Evolutionary conservation across 1,140 invertebrate species (phyloP).

Genomic region (Ctenoplectra terminalis): DNA sequence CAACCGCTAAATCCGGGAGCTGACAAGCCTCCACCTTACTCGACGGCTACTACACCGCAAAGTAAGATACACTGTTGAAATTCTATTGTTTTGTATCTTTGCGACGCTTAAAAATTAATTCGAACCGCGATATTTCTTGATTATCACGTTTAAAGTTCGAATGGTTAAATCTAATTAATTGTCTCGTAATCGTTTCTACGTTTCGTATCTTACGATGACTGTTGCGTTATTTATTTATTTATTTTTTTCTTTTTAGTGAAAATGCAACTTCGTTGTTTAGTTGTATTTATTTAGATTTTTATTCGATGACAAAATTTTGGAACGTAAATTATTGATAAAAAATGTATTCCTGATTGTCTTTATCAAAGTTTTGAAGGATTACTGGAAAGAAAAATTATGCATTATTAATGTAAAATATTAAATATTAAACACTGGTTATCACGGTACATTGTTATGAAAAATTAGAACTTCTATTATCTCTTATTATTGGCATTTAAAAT

Average conservation of each 20-base stretch:
- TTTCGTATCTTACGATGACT: background rate
- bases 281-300: no score
- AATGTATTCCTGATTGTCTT: no score
- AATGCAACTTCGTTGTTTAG: no score
- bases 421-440: no score
- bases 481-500: background rate
- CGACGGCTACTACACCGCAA: constrained; percentile 58
- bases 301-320: background rate
- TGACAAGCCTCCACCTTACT: constrained; percentile 69
- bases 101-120: background rate
- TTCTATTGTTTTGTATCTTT: background rate
- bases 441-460: background rate
- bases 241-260: background rate
- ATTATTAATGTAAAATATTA: background rate
- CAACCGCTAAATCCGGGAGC: constrained; percentile 62
- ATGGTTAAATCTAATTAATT: no score
- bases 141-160: background rate
- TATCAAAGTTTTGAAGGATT: no score
- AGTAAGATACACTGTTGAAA: constrained; percentile 37
- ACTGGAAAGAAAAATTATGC: no score
- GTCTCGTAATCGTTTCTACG: background rate
- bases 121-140: background rate
- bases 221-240: background rate
- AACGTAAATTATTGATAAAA: no score
- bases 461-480: background rate